Base-by-base conservation (phyloP, 1,140 invertebrate species). In the Rhyzopertha dominica region DNA sequence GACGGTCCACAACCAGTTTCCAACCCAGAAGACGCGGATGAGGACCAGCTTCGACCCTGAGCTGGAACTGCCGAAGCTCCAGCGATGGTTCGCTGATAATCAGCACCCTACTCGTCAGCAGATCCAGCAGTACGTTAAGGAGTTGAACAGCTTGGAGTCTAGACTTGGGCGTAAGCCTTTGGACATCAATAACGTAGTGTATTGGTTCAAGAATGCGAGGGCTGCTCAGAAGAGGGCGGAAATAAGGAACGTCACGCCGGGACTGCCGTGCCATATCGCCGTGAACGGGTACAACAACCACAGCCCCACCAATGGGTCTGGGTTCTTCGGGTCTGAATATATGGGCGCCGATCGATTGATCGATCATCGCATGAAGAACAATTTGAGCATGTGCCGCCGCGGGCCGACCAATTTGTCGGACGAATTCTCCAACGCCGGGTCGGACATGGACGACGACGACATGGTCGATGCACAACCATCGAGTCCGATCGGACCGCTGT, bases 181-280 rank as follows among this genome's bases (percentile, higher is more conserved):
- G 16, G 94, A 98, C 68, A 84, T 96, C 1, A 95, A 95, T 61
- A 98, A 98, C 65, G 92, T 98, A 8, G 93, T 97, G 14, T 97
- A 97, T 67, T 98, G 95, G 95, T 98, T 98, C 66, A 98, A 98
- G 69, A 98, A 98, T 65, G 93, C 95, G 0, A 75, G 95, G 39
- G 95, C 95, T 7, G 94, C 95, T 1, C 88, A 93, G 65, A 94
- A 96, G 62, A 74, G 93, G 26, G 85, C 87, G 0, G 87, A 90
- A 68, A 78, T 83, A 40, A 74, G 87, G 38, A 75, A 71, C 49
- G 71, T 76, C 29, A 54, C 29, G 29, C 68, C 74, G 37, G 73
- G 73, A 12, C 43, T 77, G 30, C 59, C 70, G 24, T 75, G 74
- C 36, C 76, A 76, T 53, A 61, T 78, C 23, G 65, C 73, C 4